Evolutionary conservation across 2,113 vertebrate species (phyloP).

Genomic region (Aviceda subcristata): DNA sequence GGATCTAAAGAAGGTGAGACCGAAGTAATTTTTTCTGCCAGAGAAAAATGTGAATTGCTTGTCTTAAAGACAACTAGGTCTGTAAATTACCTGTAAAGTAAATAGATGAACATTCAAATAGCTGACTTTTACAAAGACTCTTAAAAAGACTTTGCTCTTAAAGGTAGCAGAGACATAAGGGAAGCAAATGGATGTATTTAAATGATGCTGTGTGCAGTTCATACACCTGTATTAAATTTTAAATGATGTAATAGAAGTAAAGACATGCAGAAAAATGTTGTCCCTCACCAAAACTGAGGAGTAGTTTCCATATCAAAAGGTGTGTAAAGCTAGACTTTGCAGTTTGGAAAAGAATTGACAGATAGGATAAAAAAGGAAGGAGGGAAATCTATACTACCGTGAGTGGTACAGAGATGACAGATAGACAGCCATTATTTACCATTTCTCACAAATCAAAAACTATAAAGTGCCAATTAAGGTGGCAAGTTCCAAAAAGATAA

Average conservation of each 20-base stretch:
- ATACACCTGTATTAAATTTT: not conserved
- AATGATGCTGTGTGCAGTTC: not conserved
- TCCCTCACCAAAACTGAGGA: not conserved
- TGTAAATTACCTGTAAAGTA: not conserved
- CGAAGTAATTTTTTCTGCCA: not conserved
- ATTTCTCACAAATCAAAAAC: not conserved
- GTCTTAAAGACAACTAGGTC: not conserved
- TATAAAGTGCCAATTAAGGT: not conserved
- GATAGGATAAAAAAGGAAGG: fast-evolving
- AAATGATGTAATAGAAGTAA: not conserved
- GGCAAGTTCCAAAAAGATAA: not conserved
- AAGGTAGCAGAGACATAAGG: not conserved
- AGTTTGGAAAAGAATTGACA: not conserved
- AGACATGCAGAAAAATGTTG: not conserved
- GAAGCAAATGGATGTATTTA: not conserved
- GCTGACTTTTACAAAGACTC: not conserved
- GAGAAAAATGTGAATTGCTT: not conserved
- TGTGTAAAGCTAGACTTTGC: not conserved
- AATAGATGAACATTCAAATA: not conserved
- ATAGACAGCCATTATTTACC: not conserved
- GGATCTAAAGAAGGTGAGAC: not conserved
- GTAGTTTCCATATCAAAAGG: not conserved
- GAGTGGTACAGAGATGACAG: not conserved
- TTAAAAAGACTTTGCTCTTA: not conserved
- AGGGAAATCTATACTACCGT: fast-evolving